Conservation (phyloP, 2,113 vertebrate species). For the Odobenus rosmarus region DNA sequence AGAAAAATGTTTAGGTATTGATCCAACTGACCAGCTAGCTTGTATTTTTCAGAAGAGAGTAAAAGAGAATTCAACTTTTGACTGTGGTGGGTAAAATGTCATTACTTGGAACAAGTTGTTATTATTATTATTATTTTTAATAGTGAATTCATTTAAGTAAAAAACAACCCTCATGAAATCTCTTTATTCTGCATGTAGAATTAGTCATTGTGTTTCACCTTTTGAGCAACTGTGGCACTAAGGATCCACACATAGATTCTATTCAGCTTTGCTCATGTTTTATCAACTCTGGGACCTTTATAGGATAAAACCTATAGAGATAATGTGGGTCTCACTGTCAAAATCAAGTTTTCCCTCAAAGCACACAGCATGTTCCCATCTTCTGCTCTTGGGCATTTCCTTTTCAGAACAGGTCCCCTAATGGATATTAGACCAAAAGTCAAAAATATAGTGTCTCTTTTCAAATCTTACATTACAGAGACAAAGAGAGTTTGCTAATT, state of each 20-base stretch:
- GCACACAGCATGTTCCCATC: constrained; percentile 24
- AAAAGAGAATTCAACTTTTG: neutral
- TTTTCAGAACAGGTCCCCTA: neutral
- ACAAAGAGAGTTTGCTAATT: constrained; percentile 3
- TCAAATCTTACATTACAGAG: neutral
- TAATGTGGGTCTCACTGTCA: neutral
- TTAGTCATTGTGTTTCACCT: neutral
- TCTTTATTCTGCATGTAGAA: neutral
- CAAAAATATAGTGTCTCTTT: constrained; percentile 55
- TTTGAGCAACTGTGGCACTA: neutral
- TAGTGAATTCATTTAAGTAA: neutral
- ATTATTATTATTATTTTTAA: neutral
- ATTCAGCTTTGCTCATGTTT: neutral
- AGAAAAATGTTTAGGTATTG: neutral
- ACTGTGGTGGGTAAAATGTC: neutral
- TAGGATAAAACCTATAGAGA: constrained; percentile 18
- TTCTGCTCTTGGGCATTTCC: constrained; percentile 34
- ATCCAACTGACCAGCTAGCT: neutral
- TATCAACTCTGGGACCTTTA: neutral
- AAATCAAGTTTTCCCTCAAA: constrained; percentile 51
- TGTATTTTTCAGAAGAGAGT: neutral
- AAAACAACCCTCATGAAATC: neutral
- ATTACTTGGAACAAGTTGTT: neutral
- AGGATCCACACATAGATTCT: neutral
- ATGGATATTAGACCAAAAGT: constrained; percentile 47